A percentile compares a stretch with the other conserved stretches of the same genome.
Conservation (phyloP, 1,140 invertebrate genomes). For the Mamestra configurata region DNA sequence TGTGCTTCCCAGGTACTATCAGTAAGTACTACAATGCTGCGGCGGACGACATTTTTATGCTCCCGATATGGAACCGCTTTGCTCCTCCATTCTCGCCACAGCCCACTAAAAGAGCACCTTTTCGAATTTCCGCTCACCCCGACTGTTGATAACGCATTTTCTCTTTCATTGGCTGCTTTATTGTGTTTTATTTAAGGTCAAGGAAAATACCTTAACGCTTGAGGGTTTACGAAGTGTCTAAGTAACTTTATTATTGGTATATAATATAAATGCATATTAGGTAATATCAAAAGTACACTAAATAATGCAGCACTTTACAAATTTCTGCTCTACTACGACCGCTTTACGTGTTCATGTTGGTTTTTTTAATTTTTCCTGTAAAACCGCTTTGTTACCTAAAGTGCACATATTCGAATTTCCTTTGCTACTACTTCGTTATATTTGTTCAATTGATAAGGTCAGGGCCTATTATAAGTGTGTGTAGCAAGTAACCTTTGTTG, state of each 20-base stretch:
- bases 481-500: too few species aligned
- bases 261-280: too few species aligned
- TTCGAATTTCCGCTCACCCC: slow-evolving; percentile 77
- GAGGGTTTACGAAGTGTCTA: too few species aligned
- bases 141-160: slow-evolving; percentile 58
- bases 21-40: slow-evolving; percentile 56
- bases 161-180: slow-evolving; percentile 60
- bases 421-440: neutral
- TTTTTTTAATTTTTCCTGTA: too few species aligned
- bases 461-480: too few species aligned
- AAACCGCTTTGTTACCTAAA: too few species aligned
- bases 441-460: neutral
- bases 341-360: too few species aligned
- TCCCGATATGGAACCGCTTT: slow-evolving; percentile 59
- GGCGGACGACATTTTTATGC: slow-evolving; percentile 64
- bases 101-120: slow-evolving; percentile 57
- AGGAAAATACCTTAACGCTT: neutral
- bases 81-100: slow-evolving; percentile 57
- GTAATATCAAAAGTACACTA: too few species aligned
- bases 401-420: too few species aligned
- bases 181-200: slow-evolving; percentile 48
- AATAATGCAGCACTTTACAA: too few species aligned
- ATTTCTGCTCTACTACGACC: too few species aligned
- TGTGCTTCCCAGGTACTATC: slow-evolving; percentile 61
- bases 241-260: too few species aligned